A percentile compares a stretch with the other conserved stretches of the same genome.
Conservation (phyloP, 2,797 vertebrate genomes). For the Mareca strepera region DNA sequence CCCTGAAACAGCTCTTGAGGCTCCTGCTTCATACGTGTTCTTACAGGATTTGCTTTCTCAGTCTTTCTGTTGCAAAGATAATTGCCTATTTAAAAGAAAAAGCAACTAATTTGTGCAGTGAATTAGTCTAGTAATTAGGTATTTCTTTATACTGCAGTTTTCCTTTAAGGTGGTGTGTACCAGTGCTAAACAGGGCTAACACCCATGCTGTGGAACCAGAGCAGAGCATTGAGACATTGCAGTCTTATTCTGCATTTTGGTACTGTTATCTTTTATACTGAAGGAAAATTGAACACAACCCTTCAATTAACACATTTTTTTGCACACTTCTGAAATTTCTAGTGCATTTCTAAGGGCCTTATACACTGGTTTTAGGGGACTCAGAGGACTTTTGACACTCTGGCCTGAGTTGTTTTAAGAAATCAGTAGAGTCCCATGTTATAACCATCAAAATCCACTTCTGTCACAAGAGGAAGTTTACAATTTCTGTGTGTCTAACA, state of each 20-base stretch:
- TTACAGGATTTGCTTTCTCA: neutral
- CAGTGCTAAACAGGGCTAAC: constrained; percentile 7
- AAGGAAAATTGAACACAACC: neutral
- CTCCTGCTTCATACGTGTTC: neutral
- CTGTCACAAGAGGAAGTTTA: constrained; percentile 70
- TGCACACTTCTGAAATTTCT: neutral
- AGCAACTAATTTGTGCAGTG: neutral
- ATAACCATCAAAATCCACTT: constrained; percentile 43
- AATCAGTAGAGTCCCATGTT: constrained; percentile 20
- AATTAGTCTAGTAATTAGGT: constrained; percentile 6
- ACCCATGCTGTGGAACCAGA: constrained; percentile 12
- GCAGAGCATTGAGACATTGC: constrained; percentile 36
- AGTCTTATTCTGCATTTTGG: constrained; percentile 21
- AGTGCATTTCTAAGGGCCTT: constrained; percentile 6
- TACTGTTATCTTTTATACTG: neutral
- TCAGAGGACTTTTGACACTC: constrained; percentile 69
- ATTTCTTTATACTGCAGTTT: constrained; percentile 64
- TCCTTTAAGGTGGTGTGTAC: constrained; percentile 58
- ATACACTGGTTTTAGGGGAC: constrained; percentile 26
- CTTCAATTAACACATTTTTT: constrained; percentile 19
- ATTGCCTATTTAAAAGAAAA: neutral
- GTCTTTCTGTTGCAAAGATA: constrained; percentile 10
- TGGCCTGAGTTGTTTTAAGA: constrained; percentile 50
- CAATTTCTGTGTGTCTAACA: constrained; percentile 60
- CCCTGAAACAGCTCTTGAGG: neutral